phyloP scores from a whole-genome alignment of 2,888 invertebrate genomes.

The Perizoma affinitatum region DNA sequence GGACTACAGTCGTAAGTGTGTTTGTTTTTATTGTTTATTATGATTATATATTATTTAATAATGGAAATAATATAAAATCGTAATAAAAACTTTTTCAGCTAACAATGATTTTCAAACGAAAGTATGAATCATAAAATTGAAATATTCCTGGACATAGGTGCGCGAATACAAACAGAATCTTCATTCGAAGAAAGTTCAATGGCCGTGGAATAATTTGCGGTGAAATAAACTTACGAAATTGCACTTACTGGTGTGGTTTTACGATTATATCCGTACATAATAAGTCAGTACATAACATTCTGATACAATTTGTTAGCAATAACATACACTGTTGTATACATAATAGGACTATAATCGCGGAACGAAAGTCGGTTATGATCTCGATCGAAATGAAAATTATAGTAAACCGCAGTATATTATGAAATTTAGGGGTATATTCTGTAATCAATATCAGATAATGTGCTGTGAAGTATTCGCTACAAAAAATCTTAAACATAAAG shows the following conservation, averaged over 20 bases:
- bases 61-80: no score
- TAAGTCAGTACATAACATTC: conserved; percentile 41
- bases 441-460: conserved; percentile 52
- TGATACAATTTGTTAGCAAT: conserved; percentile 37
- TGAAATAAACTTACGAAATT: conserved; percentile 54
- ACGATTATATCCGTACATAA: conserved; percentile 49
- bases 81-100: not conserved
- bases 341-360: conserved; percentile 31
- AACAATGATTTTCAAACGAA: no score
- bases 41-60: no score
- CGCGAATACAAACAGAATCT: conserved; percentile 52
- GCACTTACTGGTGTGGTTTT: conserved; percentile 50
- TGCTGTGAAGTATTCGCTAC: conserved; percentile 48
- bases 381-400: conserved; percentile 41
- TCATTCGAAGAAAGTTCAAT: conserved; percentile 47
- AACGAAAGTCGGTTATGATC: conserved; percentile 30
- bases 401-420: conserved; percentile 51
- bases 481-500: not conserved
- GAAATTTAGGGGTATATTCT: conserved; percentile 51
- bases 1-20: no score
- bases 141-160: conserved; percentile 17
- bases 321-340: conserved; percentile 33
- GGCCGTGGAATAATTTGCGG: conserved; percentile 43
- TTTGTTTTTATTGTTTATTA: no score
- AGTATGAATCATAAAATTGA: conserved; percentile 4